phyloP scores from a whole-genome alignment of 2,888 invertebrate species.

The Ectemnius lituratus region DNA sequence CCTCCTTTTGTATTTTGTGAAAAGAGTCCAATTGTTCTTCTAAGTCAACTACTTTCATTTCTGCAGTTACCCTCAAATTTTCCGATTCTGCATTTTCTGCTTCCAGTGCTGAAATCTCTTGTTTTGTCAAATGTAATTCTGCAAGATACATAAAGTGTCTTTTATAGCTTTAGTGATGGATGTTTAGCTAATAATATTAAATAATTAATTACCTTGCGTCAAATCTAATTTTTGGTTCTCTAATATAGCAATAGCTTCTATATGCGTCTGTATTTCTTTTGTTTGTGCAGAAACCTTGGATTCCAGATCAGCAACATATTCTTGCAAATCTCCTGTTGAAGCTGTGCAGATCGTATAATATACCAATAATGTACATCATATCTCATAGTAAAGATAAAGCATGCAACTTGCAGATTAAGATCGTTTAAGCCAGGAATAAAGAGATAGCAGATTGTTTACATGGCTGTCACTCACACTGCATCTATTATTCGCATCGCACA shows the following conservation, averaged over 20 bases:
- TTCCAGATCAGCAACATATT: constrained; percentile 72
- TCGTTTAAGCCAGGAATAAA: constrained; percentile 12
- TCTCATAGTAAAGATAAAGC: constrained; percentile 42
- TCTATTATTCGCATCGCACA: no score
- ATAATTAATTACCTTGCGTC: constrained; percentile 80
- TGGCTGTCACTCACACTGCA: no score
- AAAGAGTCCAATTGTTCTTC: constrained; percentile 86
- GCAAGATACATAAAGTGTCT: constrained; percentile 34
- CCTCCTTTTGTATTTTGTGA: constrained; percentile 77
- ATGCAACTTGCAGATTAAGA: constrained; percentile 38
- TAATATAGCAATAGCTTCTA: constrained; percentile 81
- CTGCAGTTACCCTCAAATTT: constrained; percentile 86
- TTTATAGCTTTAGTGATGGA: no score
- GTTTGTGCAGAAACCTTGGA: constrained; percentile 71
- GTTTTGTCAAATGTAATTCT: constrained; percentile 79
- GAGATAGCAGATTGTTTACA: constrained; percentile 12
- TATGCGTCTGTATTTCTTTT: constrained; percentile 79
- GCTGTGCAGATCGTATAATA: constrained; percentile 73
- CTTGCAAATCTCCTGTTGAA: constrained; percentile 72
- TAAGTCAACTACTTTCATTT: constrained; percentile 87
- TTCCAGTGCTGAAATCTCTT: constrained; percentile 82
- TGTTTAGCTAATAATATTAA: neutral
- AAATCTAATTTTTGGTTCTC: constrained; percentile 85
- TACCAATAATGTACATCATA: constrained; percentile 62
- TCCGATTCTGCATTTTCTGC: constrained; percentile 82